Percentiles rank a stretch among this genome's conserved stretches.
These are phyloP conservation scores for Pogonus chalceus DNA, from an alignment of 1,140 invertebrate species.

Conservation along the genomic window DNA sequence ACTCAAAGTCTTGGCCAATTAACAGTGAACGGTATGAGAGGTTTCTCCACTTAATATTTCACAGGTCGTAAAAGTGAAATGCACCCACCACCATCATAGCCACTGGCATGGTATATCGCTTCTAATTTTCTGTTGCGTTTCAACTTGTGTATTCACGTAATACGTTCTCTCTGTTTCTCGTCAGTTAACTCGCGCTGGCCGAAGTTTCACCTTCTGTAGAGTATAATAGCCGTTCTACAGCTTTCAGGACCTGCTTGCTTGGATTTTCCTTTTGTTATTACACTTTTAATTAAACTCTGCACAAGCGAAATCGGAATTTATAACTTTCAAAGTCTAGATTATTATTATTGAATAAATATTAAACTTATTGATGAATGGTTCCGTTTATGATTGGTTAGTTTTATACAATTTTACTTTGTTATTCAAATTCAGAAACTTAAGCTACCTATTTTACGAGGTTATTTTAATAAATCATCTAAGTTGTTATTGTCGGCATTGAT, in stretches of 20 bases:
- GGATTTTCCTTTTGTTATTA: not conserved
- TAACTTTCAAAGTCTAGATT: not conserved
- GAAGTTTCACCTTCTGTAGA: too few species aligned
- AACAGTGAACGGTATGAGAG: not conserved
- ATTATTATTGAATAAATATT: not conserved
- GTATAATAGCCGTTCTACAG: too few species aligned
- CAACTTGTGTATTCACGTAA: not conserved
- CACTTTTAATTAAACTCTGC: not conserved
- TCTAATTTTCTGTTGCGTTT: not conserved
- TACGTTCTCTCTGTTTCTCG: not conserved
- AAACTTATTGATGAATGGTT: too few species aligned
- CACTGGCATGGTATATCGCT: not conserved
- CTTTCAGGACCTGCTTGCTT: not conserved
- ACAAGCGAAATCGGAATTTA: not conserved
- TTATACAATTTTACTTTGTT: too few species aligned
- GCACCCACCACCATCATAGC: not conserved
- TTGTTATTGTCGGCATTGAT: too few species aligned
- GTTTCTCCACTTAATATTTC: not conserved
- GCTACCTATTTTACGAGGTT: too few species aligned
- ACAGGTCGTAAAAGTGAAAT: not conserved
- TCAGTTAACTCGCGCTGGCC: too few species aligned
- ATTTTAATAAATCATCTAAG: too few species aligned
- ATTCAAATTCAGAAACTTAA: too few species aligned
- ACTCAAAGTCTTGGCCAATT: not conserved
- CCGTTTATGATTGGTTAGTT: too few species aligned